Evolutionary conservation across 2,888 invertebrate genomes (phyloP).

Genomic region (Eristalinus sepulchralis): DNA sequence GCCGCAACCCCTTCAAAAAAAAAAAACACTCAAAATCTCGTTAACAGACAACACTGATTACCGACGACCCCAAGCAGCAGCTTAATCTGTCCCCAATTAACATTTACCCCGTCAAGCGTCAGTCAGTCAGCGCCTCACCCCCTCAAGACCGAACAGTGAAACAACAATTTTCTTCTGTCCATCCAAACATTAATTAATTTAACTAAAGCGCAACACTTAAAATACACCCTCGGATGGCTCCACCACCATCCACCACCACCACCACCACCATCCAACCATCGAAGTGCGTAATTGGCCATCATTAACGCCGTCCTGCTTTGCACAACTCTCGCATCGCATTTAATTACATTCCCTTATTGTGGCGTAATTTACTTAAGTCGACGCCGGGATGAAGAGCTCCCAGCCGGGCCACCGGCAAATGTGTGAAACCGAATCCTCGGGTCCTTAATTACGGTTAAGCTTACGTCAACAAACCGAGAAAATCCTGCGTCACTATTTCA

Average conservation of each 20-base stretch:
- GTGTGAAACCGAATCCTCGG: slow-evolving; percentile 64
- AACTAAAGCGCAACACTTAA: slow-evolving; percentile 53
- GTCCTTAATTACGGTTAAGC: slow-evolving; percentile 65
- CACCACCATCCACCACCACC: background rate
- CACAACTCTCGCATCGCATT: background rate
- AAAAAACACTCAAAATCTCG: background rate
- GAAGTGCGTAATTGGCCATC: slow-evolving; percentile 69
- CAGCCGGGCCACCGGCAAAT: slow-evolving; percentile 8
- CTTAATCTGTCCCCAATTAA: background rate
- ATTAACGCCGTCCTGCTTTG: slow-evolving; percentile 51
- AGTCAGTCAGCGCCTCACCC: background rate
- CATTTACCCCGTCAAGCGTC: background rate
- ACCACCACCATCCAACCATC: slow-evolving; percentile 29
- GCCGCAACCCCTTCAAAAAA: background rate
- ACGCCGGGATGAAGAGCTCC: slow-evolving; percentile 11
- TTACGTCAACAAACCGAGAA: background rate
- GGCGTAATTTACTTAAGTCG: slow-evolving; percentile 60
- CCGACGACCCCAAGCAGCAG: background rate
- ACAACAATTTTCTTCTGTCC: background rate
- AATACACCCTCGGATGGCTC: background rate
- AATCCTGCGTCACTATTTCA: background rate
- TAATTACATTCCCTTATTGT: slow-evolving; percentile 65
- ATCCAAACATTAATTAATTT: slow-evolving; percentile 55
- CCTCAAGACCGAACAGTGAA: background rate
- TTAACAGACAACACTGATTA: background rate